Evolutionary conservation across 2,888 invertebrate species (phyloP).

Genomic region (Argyresthia albistria): DNA sequence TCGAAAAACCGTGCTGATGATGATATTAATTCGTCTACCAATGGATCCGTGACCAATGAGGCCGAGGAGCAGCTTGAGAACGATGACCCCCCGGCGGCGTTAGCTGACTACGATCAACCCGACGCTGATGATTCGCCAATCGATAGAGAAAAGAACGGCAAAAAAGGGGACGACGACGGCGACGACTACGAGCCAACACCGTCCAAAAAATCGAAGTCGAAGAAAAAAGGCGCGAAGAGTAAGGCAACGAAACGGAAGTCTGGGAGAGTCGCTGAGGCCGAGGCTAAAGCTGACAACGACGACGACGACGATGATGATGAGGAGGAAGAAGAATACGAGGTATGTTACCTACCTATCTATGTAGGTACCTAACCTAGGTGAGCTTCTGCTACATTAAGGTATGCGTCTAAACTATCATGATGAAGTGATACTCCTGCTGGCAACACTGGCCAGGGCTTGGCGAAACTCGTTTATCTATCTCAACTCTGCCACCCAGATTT

Average conservation of each 20-base stretch:
- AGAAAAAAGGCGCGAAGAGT: constrained; percentile 4
- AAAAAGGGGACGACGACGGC: neutral
- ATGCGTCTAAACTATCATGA: too few relatives aligned
- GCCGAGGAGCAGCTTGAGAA: constrained; percentile 17
- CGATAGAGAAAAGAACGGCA: constrained; percentile 15
- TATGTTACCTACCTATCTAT: neutral
- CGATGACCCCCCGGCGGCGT: constrained; percentile 4
- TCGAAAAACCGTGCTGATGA: constrained; percentile 58
- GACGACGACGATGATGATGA: constrained; percentile 56
- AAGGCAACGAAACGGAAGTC: constrained; percentile 18
- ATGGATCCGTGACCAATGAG: constrained; percentile 39
- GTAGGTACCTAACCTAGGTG: too few relatives aligned
- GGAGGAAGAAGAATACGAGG: constrained; percentile 46
- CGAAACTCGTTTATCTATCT: too few relatives aligned
- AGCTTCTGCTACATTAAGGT: too few relatives aligned
- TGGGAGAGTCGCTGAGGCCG: constrained; percentile 15
- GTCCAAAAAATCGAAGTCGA: neutral
- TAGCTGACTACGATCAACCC: constrained; percentile 6
- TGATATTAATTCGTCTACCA: constrained; percentile 59
- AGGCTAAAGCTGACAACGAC: constrained; percentile 19
- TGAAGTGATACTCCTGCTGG: too few relatives aligned
- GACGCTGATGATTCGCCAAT: constrained; percentile 19
- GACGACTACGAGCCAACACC: neutral
- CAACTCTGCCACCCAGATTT: too few relatives aligned
- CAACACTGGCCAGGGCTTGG: too few relatives aligned